A percentile compares a stretch with the other conserved stretches of the same genome.
These are phyloP conservation scores for Eupleurogrammus muticus DNA, from an alignment of 2,797 vertebrate genomes.

Conservation along the genomic window DNA sequence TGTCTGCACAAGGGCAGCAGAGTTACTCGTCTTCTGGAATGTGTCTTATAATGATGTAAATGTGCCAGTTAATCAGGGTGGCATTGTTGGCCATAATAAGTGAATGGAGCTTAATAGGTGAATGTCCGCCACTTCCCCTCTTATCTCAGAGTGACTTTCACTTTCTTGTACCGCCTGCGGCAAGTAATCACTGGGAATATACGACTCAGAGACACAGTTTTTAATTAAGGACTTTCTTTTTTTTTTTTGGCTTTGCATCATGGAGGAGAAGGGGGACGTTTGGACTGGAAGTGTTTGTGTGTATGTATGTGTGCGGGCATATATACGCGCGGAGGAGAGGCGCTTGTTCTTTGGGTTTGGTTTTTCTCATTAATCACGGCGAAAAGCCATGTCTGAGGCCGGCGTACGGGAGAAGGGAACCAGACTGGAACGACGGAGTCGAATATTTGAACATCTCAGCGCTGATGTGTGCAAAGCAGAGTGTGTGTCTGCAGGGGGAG, in stretches of 20 bases:
- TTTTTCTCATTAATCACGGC: conserved; percentile 74
- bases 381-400: conserved; percentile 58
- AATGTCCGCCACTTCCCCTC: conserved; percentile 48
- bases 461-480: conserved; percentile 74
- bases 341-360: conserved; percentile 40
- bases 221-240: conserved; percentile 70
- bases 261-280: background rate
- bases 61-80: conserved; percentile 56
- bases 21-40: conserved; percentile 50
- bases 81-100: conserved; percentile 67
- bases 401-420: conserved; percentile 48
- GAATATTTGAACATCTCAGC: conserved; percentile 78
- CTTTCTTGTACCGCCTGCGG: conserved; percentile 60
- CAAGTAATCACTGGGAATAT: conserved; percentile 68
- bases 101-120: conserved; percentile 66
- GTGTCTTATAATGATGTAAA: conserved; percentile 49
- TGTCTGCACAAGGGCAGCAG: conserved; percentile 62
- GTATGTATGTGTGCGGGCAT: background rate
- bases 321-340: conserved; percentile 2
- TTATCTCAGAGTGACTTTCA: conserved; percentile 67
- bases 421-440: conserved; percentile 54
- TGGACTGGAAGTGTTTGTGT: conserved; percentile 6
- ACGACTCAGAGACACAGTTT: conserved; percentile 51
- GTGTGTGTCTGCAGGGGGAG: conserved; percentile 80
- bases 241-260: conserved; percentile 63